Conservation (phyloP, 2,113 vertebrate genomes). For the Acanthochromis polyacanthus region DNA sequence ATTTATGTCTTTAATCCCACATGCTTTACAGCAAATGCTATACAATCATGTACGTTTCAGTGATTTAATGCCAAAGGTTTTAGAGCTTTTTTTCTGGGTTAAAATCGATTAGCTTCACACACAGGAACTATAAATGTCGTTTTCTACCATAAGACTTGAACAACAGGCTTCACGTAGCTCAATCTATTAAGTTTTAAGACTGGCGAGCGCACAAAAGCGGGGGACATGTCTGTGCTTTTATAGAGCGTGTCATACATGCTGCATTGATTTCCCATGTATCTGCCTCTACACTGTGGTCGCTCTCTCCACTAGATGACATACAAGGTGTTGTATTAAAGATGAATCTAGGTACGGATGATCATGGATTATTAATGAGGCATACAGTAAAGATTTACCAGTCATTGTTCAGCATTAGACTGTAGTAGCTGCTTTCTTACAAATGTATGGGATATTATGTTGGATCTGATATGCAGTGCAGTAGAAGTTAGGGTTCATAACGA, state of each 20-base stretch:
- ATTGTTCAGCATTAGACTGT: constrained; percentile 28
- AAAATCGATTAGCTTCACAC: neutral
- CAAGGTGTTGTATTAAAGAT: constrained; percentile 52
- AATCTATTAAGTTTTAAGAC: constrained; percentile 28
- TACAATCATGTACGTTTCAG: constrained; percentile 1
- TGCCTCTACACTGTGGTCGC: constrained; percentile 13
- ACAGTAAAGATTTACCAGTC: constrained; percentile 35
- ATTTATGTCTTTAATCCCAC: neutral
- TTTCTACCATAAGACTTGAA: neutral
- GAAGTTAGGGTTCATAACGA: constrained; percentile 1
- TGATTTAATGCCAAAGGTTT: neutral
- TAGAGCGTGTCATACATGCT: neutral
- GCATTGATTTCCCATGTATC: constrained; percentile 40
- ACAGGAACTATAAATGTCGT: neutral
- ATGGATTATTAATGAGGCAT: constrained; percentile 67
- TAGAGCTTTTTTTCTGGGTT: neutral
- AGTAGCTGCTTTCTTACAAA: constrained; percentile 11
- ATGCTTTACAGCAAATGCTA: neutral
- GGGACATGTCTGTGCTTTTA: constrained; percentile 29
- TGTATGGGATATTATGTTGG: constrained; percentile 5
- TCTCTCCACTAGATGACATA: constrained; percentile 17
- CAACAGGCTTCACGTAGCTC: constrained; percentile 8
- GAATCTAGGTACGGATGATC: constrained; percentile 44
- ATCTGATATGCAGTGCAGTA: constrained; percentile 7
- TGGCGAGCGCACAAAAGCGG: constrained; percentile 25